A percentile compares a stretch with the other conserved stretches of the same genome.
phyloP scores from a whole-genome alignment of 2,888 invertebrate species.

The Portevinia maculata region DNA sequence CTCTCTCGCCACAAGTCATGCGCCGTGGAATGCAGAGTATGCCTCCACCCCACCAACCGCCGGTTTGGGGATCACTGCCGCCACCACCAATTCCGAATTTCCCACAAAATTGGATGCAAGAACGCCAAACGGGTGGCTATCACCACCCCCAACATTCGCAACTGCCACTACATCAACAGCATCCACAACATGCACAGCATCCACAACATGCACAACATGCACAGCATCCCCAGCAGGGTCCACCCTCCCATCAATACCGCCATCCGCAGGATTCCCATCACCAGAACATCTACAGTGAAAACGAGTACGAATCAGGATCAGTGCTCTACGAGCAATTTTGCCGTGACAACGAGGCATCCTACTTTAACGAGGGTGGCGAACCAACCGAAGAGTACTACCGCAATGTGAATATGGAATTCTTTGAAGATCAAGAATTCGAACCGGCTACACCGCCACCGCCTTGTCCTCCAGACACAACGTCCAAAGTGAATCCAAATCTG shows the following conservation, averaged over 20 bases:
- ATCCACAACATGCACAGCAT: slow-evolving; percentile 31
- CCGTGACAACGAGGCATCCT: slow-evolving; percentile 76
- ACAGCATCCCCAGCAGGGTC: slow-evolving; percentile 52
- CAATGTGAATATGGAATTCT: slow-evolving; percentile 78
- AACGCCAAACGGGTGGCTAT: slow-evolving; percentile 60
- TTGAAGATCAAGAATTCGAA: slow-evolving; percentile 77
- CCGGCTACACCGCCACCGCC: slow-evolving; percentile 77
- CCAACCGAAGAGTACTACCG: slow-evolving; percentile 78
- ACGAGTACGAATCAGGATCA: slow-evolving; percentile 78
- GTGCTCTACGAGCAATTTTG: slow-evolving; percentile 77
- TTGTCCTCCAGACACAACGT: slow-evolving; percentile 75
- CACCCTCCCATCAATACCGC: slow-evolving; percentile 53
- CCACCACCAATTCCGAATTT: slow-evolving; percentile 77
- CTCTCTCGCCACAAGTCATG: slow-evolving; percentile 76
- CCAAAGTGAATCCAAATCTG: slow-evolving; percentile 71
- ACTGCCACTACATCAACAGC: slow-evolving; percentile 22
- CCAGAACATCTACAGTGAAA: slow-evolving; percentile 75
- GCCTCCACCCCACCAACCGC: slow-evolving; percentile 74
- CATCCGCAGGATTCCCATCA: slow-evolving; percentile 62
- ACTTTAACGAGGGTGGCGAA: slow-evolving; percentile 77
- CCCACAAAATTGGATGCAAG: slow-evolving; percentile 77
- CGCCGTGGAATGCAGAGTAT: slow-evolving; percentile 74
- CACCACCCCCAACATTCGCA: slow-evolving; percentile 54
- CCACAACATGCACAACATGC: slow-evolving; percentile 28
- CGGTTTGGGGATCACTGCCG: slow-evolving; percentile 75